Evolutionary conservation across 1,140 invertebrate genomes (phyloP), one percentile per base, ranked within the genome.

Genomic region (Cotesia typhae): DNA sequence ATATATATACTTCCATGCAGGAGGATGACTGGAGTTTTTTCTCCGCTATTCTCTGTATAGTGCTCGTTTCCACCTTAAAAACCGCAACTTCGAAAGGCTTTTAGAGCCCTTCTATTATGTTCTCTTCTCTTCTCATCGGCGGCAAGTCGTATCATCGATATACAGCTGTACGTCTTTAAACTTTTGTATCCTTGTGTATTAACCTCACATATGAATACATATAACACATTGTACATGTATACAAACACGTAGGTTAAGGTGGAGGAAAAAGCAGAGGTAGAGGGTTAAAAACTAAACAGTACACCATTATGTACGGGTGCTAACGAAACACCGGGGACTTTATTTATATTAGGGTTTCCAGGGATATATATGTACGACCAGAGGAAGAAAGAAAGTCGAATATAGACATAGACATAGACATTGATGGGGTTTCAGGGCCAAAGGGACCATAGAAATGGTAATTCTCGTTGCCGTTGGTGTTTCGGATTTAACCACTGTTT

Each of bases 81-180:
- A 83, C 82, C 82, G 73, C 81, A 82, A 84, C 81, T 80, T 75
- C 79, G 77, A 84, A 84, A 84, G 82, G 82, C 82, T 82, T 82
- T 84, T 83, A 84, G 79, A 74, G 17, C 41, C n/a, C 73, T 57
- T 47, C 70, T 28, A 28, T 28, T 28, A 1, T 28, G 28, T 28
- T 28, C 28, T 28, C 28, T 28, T 28, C 28, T 28, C 28, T 28
- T 28, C 28, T 28, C 28, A 28, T 71, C 74, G 74, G 73, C 67
- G 70, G 74, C 69, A 76, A 82, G 79, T 83, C 28, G 28, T 28
- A 28, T 28, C 81, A 82, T 82, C 82, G 82, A 83, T 81, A 82
- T 81, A 83, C 80, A 82, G 76, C 76, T 71, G 68, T 75, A 69
- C 35, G 77, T 71, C 67, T 71, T 59, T 35, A 72, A 47, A 10